Conservation (phyloP, 2,797 vertebrate species). For the Parauchenoglanis punctatus region DNA sequence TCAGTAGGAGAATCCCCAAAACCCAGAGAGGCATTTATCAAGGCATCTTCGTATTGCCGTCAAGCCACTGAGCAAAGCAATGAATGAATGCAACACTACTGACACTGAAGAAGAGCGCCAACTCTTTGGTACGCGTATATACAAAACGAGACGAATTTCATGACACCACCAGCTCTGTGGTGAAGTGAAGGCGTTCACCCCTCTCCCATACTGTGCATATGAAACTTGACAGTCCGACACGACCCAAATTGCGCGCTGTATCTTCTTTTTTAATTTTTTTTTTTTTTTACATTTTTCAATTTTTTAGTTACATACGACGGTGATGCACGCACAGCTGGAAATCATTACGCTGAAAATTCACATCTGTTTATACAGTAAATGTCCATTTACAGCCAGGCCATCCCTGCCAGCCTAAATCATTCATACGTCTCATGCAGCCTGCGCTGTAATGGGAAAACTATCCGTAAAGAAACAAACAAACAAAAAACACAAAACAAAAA, state of each 20-base stretch:
- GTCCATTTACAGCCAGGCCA: conserved; percentile 2
- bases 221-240: background rate
- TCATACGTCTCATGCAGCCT: conserved; percentile 23
- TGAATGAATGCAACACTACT: conserved; percentile 48
- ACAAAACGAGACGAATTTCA: conserved; percentile 28
- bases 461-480: background rate
- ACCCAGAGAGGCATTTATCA: conserved; percentile 33
- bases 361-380: conserved; percentile 9
- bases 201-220: conserved; percentile 40
- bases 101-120: conserved; percentile 47
- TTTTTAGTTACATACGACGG: background rate
- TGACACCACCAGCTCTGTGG: conserved; percentile 18
- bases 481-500: too few species aligned
- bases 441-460: conserved; percentile 4
- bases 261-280: background rate
- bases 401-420: conserved; percentile 20
- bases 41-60: conserved; percentile 40
- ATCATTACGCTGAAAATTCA: conserved; percentile 7
- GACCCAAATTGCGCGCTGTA: background rate
- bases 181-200: conserved; percentile 10
- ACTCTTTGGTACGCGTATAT: conserved; percentile 63
- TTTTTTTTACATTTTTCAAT: background rate
- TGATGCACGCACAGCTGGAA: background rate
- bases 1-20: conserved; percentile 15
- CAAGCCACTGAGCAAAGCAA: conserved; percentile 33